These are phyloP conservation scores for Stictonetta naevosa DNA, from an alignment of 2,113 vertebrate species.

Conservation along the genomic window DNA sequence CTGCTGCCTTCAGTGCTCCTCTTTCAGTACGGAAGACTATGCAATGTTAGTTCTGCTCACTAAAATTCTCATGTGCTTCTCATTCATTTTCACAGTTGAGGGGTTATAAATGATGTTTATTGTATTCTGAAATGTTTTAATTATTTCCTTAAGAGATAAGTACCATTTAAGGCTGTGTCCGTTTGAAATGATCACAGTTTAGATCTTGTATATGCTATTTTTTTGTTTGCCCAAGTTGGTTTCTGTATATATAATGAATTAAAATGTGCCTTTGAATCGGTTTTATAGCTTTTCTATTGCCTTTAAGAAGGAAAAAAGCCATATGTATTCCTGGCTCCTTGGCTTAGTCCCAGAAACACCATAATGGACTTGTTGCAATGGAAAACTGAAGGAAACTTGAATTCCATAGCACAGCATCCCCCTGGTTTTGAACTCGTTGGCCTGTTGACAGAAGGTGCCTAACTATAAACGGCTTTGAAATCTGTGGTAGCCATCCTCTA, in stretches of 20 bases:
- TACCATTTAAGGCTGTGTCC: neutral
- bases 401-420: neutral
- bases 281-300: neutral
- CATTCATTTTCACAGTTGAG: rapidly evolving
- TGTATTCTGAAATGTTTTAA: neutral
- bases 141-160: neutral
- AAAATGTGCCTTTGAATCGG: slow-evolving; percentile 45
- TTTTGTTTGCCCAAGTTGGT: neutral
- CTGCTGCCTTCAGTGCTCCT: neutral
- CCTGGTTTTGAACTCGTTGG: neutral
- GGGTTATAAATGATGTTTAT: neutral
- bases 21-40: neutral
- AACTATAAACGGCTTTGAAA: neutral
- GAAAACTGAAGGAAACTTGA: neutral
- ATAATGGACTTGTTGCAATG: neutral
- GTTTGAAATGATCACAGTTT: neutral
- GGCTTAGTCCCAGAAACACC: neutral
- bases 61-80: neutral
- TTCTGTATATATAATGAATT: slow-evolving; percentile 17
- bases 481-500: neutral
- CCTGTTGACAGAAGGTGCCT: neutral
- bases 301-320: slow-evolving; percentile 7
- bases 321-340: neutral
- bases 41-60: neutral
- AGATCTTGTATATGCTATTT: neutral